Percentiles rank a stretch among this genome's conserved stretches.
Conservation (phyloP, 2,113 vertebrate species). For the Sprattus sprattus region DNA sequence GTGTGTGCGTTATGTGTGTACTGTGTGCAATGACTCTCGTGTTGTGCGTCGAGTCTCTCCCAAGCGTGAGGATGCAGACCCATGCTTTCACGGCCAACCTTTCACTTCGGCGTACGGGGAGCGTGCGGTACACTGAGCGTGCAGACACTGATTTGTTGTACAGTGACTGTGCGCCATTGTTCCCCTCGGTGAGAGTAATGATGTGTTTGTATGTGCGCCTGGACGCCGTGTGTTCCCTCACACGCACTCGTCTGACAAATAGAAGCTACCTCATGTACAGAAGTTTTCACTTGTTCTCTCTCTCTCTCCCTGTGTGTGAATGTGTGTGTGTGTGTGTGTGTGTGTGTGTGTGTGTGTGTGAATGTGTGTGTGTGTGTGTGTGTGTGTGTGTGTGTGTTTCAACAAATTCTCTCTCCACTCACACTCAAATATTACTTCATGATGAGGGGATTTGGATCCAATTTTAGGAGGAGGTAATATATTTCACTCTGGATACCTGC, state of each 20-base stretch:
- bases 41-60: neutral
- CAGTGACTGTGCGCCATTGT: neutral
- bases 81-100: neutral
- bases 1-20: neutral
- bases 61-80: neutral
- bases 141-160: conserved; percentile 5
- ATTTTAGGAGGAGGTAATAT: neutral
- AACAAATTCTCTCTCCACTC: neutral
- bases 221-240: neutral
- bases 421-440: conserved; percentile 6
- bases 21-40: neutral
- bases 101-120: neutral
- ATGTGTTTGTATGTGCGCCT: neutral
- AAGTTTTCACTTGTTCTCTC: neutral
- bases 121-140: neutral
- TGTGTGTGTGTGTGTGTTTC: neutral
- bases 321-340: conserved; percentile 1
- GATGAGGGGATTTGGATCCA: neutral
- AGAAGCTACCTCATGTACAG: neutral
- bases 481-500: neutral
- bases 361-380: neutral
- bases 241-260: conserved; percentile 3
- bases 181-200: neutral
- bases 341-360: conserved; percentile 1
- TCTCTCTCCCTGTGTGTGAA: no score